A percentile compares a stretch with the other conserved stretches of the same genome.
Evolutionary conservation across 2,888 invertebrate genomes (phyloP).

Genomic region (Cosmopolites sordidus): DNA sequence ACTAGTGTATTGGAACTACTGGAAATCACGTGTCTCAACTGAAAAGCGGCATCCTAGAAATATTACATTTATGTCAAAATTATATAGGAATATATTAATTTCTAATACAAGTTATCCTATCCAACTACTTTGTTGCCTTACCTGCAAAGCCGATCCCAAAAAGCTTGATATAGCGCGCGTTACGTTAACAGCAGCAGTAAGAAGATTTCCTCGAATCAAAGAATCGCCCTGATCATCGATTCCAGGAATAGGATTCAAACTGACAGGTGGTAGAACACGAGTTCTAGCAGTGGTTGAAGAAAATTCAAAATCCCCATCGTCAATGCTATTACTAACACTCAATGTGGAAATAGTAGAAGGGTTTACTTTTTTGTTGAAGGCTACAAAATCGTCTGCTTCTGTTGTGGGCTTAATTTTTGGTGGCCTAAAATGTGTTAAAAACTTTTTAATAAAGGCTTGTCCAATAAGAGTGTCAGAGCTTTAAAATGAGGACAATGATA

Average conservation of each 20-base stretch:
- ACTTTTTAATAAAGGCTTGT: no score
- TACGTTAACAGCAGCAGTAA: constrained; percentile 71
- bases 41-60: constrained; percentile 3
- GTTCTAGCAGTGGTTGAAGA: constrained; percentile 23
- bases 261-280: constrained; percentile 40
- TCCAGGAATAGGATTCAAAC: constrained; percentile 44
- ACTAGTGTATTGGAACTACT: background rate
- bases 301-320: constrained; percentile 30
- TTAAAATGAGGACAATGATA: no score
- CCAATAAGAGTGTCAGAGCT: no score
- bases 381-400: constrained; percentile 22
- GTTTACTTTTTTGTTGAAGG: constrained; percentile 30
- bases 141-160: constrained; percentile 73
- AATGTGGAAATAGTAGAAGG: constrained; percentile 26
- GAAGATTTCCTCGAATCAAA: constrained; percentile 52
- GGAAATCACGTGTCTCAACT: background rate
- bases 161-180: constrained; percentile 74
- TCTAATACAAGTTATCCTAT: no score
- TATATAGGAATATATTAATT: no score
- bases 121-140: constrained; percentile 45
- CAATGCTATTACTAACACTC: constrained; percentile 32
- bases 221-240: constrained; percentile 39
- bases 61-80: background rate
- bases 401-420: constrained; percentile 27
- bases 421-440: constrained; percentile 12